Percentiles rank a stretch among this genome's conserved stretches.
Conservation (phyloP, 2,888 invertebrate species). For the Apamea monoglypha region DNA sequence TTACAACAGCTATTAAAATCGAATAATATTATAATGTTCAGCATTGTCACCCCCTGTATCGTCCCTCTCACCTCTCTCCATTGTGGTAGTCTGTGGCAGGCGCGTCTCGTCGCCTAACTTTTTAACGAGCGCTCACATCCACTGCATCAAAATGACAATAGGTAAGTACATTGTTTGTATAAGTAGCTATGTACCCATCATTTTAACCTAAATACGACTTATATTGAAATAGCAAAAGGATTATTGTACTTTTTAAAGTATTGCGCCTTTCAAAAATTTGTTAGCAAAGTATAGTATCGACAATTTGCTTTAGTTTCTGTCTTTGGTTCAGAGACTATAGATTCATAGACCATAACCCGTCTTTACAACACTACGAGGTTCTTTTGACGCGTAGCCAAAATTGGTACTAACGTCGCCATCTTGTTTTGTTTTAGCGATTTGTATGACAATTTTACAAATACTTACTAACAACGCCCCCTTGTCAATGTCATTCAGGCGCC, state of each 20-base stretch:
- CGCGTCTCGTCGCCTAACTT: slow-evolving; percentile 75
- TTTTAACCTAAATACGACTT: neutral
- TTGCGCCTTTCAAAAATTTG: slow-evolving; percentile 37
- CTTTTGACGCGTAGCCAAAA: too few relatives aligned
- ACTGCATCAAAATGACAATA: slow-evolving; percentile 70
- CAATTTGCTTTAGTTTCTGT: slow-evolving; percentile 8
- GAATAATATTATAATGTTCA: neutral
- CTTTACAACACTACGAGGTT: neutral
- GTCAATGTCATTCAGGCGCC: neutral
- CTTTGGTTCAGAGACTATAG: too few relatives aligned
- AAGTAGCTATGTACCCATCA: neutral
- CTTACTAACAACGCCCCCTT: neutral
- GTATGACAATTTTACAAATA: neutral
- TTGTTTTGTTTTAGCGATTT: neutral
- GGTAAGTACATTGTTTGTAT: slow-evolving; percentile 16
- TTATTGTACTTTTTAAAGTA: neutral
- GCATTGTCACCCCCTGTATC: slow-evolving; percentile 32
- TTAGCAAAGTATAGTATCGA: slow-evolving; percentile 42
- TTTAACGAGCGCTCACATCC: slow-evolving; percentile 79
- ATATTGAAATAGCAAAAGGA: neutral
- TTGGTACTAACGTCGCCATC: neutral
- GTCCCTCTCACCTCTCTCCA: slow-evolving; percentile 73
- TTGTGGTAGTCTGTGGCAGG: slow-evolving; percentile 73
- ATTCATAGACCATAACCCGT: neutral
- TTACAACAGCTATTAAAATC: neutral